Evolutionary conservation across 2,888 invertebrate species (phyloP), one percentile per base, ranked within the genome.

Genomic region (Dione vanillae): DNA sequence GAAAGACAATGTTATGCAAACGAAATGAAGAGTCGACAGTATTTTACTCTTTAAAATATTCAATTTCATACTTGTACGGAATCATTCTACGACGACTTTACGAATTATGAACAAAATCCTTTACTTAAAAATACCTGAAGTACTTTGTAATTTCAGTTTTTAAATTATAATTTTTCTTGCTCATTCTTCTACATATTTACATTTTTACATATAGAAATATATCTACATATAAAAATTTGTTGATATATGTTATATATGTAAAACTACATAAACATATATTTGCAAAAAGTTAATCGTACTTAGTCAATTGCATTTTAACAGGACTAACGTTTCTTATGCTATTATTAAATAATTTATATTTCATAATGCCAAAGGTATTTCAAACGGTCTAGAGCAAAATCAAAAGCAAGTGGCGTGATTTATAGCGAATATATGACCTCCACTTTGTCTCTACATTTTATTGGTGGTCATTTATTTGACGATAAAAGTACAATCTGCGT

Each of bases 361-460:
- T 20, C 10, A 49, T 20, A 56, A 5, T 43, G 27, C 59, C 43
- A 43, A 59, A 43, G 14, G 20, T n/a, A 27, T 59, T 59, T 27
- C 27, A 59, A 43, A 43, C 9, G 20, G 20, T 59, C n/a, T 43
- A 20, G 10, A 59, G 20, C 20, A 43, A 59, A 59, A 59, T 59
- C 59, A 43, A 59, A 58, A 20, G 43, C 43, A 20, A 20, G 43
- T 43, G n/a, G n/a, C 59, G 43, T 43, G 43, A 20, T 59, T 59
- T 59, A 59, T 59, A 41, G 59, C 43, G 12, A 20, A 59, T 59
- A 43, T 59, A 27, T 19, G 59, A 59, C 43, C 59, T 59, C 43
- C 59, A 59, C 43, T 59, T 59, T 59, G 59, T 59, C 43, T 43
- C 41, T 20, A 59, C 43, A 59, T 59, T 59, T 59, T 59, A 59